Evolutionary conservation across 1,140 invertebrate genomes (phyloP), one percentile per base, ranked within the genome.

Genomic region (Triops cancriformis): DNA sequence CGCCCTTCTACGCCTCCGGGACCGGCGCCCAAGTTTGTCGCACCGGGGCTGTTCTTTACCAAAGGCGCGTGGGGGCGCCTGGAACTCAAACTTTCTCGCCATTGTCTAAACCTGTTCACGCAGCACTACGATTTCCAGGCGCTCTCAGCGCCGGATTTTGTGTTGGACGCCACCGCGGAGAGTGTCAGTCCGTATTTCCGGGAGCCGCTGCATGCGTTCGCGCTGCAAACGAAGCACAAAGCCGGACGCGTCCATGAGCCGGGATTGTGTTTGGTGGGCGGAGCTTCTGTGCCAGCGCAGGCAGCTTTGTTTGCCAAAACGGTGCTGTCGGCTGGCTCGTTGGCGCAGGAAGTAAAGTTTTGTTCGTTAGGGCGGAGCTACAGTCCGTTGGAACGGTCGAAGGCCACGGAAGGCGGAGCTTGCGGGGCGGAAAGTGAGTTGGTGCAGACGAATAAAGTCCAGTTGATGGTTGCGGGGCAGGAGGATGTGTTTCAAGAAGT

Each of bases 61-160:
- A 64, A 64, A 81, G 86, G 88, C 26, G 86, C 90, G 79, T 89
- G 88, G 11, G 89, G 89, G 26, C 73, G 88, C 14, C 91, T 91
- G 83, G 91, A 92, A 85, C 82, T 89, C 7, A 86, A 85, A n/a
- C 81, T 87, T 43, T 83, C 89, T 72, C 86, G 89, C 80, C 87
- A 85, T 80, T n/a, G 86, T 89, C 23, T 85, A 83, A 75, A 81
- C 86, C 7, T 81, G 84, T 74, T 82, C 90, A 0, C 82, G 84
- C 81, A 81, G 87, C 14, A 80, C n/a, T n/a, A 83, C 26, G 85
- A 86, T 27, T 89, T 86, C 80, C 83, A 82, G 0, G 86, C 86
- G 74, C 88, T 90, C 83, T 89, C 88, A 11, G 89, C 89, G 84
- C 83, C 90, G 9, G 91, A 92, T 83, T 91, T 92, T 83, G 83